Base-by-base conservation (phyloP, 2,888 invertebrate species). In the Bembecia ichneumoniformis region DNA sequence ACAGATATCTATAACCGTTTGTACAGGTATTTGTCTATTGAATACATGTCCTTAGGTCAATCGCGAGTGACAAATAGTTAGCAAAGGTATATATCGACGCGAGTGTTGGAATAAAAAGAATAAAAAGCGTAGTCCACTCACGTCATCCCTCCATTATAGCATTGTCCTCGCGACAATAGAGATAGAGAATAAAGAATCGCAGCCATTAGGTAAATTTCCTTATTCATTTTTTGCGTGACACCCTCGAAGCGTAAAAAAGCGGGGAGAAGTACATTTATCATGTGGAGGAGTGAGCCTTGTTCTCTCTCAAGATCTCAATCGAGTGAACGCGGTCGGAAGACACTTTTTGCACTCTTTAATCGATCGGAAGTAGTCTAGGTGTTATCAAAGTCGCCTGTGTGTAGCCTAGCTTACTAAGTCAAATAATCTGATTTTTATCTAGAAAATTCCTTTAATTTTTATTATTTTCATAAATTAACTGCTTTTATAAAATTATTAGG, bases 131-230 rank as follows among this genome's bases (percentile, higher is more conserved):
- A 52, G 73, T 71, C 75, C 75, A 67, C 82, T 79, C 86, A 86
- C 87, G 86, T 77, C 74, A 84, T 82, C 82, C 82, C 79, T 78
- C 83, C 86, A 86, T 87, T 86, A 86, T 70, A 67, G 77, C 76
- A 83, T 87, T 86, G 87, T 86, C 75, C 79, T 67, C 66, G 68
- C 66, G 78, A 87, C 87, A 87, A 87, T 84, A 74, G 86, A 72
- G 71, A 71, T 72, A 62, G 76, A 75, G 75, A 73, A 82, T 86
- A 87, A 87, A 84, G 83, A 84, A 87, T 87, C 76, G 86, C 67
- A 63, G 73, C 84, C 84, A 87, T 87, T 87, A 87, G 86, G 86
- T 83, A 87, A 87, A 87, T 87, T 87, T 87, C 82, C 86, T 84
- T 81, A 83, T 84, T 80, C 84, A 83, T 84, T 87, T 86, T 86